Conservation (phyloP, 2,113 vertebrate species). For the Anoura caudifer region DNA sequence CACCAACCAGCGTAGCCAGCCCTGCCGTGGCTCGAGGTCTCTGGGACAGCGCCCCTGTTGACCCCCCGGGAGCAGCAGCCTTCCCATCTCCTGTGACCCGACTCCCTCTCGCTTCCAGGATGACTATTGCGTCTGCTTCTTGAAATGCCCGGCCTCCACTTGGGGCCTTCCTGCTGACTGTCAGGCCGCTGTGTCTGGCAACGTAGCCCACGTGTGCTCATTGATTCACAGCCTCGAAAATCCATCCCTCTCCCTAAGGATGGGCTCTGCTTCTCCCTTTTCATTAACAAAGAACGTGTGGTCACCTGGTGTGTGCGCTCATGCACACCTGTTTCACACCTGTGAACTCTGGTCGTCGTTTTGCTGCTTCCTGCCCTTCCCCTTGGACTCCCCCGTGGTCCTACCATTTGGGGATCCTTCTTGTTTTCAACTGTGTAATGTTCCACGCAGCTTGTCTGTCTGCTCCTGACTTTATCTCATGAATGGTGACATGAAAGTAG, state of each 20-base stretch:
- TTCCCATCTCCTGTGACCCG: not conserved
- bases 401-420: too few relatives aligned
- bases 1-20: not conserved
- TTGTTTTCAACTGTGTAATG: not conserved
- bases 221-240: not conserved
- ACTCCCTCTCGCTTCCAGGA: not conserved
- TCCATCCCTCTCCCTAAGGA: not conserved
- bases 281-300: not conserved
- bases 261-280: not conserved
- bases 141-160: not conserved
- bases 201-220: not conserved
- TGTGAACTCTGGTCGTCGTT: not conserved
- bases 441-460: not conserved
- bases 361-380: not conserved
- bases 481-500: not conserved
- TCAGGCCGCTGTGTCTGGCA: not conserved
- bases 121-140: not conserved
- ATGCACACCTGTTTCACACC: fast-evolving
- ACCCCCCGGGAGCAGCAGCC: not conserved
- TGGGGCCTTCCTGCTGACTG: not conserved
- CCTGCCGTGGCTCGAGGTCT: fast-evolving
- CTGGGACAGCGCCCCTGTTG: fast-evolving
- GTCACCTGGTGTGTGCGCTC: not conserved
- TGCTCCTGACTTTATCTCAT: not conserved
- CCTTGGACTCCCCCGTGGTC: fast-evolving